A percentile compares a stretch with the other conserved stretches of the same genome.
phyloP scores from a whole-genome alignment of 2,797 vertebrate species.

The Varecia variegata region DNA sequence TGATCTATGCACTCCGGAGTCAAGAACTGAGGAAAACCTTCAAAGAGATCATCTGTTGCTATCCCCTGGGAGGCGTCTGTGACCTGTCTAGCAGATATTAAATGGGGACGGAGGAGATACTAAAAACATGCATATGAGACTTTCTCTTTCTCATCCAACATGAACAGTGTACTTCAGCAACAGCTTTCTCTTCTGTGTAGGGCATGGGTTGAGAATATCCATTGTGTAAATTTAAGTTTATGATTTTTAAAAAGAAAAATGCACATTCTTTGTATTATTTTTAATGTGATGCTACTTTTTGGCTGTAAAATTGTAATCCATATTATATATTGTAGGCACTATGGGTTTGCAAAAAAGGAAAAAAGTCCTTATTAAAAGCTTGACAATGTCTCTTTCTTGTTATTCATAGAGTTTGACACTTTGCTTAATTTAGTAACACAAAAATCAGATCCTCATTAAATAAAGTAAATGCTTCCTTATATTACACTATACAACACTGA shows the following conservation, averaged over 20 bases:
- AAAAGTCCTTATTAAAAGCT: slow-evolving; percentile 44
- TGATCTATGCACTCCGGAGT: slow-evolving; percentile 97
- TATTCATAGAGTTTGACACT: background rate
- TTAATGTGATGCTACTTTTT: slow-evolving; percentile 31
- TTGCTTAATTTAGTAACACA: background rate
- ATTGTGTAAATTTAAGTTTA: background rate
- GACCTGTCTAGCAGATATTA: slow-evolving; percentile 90
- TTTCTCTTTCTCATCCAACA: slow-evolving; percentile 20
- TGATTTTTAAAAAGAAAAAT: background rate
- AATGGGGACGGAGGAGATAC: background rate
- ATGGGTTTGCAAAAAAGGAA: background rate
- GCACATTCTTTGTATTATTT: background rate
- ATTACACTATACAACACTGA: background rate
- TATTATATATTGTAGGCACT: background rate
- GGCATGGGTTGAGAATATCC: background rate
- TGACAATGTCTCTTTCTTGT: slow-evolving; percentile 27
- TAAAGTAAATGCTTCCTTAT: background rate
- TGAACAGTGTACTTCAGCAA: slow-evolving; percentile 18
- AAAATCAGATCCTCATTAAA: slow-evolving; percentile 20
- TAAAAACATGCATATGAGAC: background rate
- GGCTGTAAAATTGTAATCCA: slow-evolving; percentile 16
- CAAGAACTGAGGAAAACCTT: slow-evolving; percentile 97
- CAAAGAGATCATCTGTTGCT: slow-evolving; percentile 95
- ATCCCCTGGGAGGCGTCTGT: slow-evolving; percentile 82
- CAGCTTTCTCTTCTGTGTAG: background rate